These are phyloP conservation scores for Dioctria linearis DNA, from an alignment of 2,888 invertebrate genomes.

Conservation along the genomic window DNA sequence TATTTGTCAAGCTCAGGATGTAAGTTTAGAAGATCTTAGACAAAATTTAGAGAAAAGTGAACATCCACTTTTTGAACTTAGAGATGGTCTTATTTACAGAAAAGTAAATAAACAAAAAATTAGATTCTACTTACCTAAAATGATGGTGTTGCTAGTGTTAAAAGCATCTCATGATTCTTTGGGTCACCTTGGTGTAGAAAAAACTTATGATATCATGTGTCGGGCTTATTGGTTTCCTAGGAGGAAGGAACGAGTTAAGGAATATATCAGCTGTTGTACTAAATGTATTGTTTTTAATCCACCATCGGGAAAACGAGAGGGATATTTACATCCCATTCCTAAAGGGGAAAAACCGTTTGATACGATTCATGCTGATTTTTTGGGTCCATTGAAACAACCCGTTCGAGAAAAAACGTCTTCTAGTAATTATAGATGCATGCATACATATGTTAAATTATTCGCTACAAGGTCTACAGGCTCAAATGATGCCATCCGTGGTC, in stretches of 20 bases:
- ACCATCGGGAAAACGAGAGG: not conserved
- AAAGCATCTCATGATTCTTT: conserved; percentile 4
- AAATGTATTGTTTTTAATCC: not conserved
- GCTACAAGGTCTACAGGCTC: too few species aligned
- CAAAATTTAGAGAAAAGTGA: not conserved
- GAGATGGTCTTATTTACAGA: conserved; percentile 3
- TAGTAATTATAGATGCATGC: too few species aligned
- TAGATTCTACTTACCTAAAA: conserved; percentile 6
- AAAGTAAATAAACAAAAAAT: not conserved
- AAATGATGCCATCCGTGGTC: too few species aligned
- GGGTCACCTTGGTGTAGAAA: not conserved
- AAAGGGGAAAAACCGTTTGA: not conserved
- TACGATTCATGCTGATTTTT: too few species aligned
- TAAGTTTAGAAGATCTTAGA: not conserved
- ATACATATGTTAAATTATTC: too few species aligned
- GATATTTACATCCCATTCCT: not conserved
- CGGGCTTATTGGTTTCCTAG: not conserved
- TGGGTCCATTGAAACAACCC: too few species aligned
- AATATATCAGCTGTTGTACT: not conserved
- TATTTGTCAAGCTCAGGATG: conserved; percentile 17
- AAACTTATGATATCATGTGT: not conserved
- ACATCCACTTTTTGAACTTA: conserved; percentile 13
- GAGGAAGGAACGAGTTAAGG: not conserved
- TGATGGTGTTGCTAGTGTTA: not conserved
- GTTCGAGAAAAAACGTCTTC: too few species aligned